Evolutionary conservation across 2,888 invertebrate genomes (phyloP).

Genomic region (Drosophila prostipennis): DNA sequence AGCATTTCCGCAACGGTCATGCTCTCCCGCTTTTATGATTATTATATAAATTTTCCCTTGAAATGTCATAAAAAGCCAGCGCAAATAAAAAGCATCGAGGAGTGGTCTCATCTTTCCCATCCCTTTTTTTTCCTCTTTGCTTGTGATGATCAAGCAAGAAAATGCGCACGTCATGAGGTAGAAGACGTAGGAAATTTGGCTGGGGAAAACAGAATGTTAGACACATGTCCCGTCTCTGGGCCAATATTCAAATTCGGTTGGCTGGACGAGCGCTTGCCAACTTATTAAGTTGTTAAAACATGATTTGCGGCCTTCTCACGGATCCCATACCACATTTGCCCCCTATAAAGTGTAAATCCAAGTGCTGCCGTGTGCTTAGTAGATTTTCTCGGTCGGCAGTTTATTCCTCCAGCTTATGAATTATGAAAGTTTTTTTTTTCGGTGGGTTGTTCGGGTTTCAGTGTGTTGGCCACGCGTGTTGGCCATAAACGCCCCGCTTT

Average conservation of each 20-base stretch:
- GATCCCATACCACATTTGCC: background rate
- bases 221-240: slow-evolving; percentile 32
- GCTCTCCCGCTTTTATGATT: slow-evolving; percentile 72
- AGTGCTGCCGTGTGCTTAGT: slow-evolving; percentile 55
- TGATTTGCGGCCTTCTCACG: slow-evolving; percentile 54
- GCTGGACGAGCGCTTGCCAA: slow-evolving; percentile 31
- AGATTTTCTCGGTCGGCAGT: slow-evolving; percentile 33
- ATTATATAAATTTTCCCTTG: slow-evolving; percentile 69
- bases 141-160: slow-evolving; percentile 23
- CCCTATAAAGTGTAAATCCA: slow-evolving; percentile 48
- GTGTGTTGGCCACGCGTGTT: slow-evolving; percentile 65
- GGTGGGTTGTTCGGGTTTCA: slow-evolving; percentile 8
- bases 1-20: slow-evolving; percentile 71
- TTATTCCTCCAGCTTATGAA: slow-evolving; percentile 61
- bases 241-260: slow-evolving; percentile 66
- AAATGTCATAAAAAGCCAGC: slow-evolving; percentile 59
- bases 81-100: slow-evolving; percentile 61
- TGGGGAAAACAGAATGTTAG: slow-evolving; percentile 15
- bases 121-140: background rate
- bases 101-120: slow-evolving; percentile 19
- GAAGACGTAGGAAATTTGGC: background rate
- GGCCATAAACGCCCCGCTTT: slow-evolving; percentile 70
- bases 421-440: slow-evolving; percentile 63
- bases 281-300: slow-evolving; percentile 74
- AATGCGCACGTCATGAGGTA: slow-evolving; percentile 33